A percentile compares a stretch with the other conserved stretches of the same genome.
Conservation (phyloP, 2,888 invertebrate species). For the Drosophila birchii region DNA sequence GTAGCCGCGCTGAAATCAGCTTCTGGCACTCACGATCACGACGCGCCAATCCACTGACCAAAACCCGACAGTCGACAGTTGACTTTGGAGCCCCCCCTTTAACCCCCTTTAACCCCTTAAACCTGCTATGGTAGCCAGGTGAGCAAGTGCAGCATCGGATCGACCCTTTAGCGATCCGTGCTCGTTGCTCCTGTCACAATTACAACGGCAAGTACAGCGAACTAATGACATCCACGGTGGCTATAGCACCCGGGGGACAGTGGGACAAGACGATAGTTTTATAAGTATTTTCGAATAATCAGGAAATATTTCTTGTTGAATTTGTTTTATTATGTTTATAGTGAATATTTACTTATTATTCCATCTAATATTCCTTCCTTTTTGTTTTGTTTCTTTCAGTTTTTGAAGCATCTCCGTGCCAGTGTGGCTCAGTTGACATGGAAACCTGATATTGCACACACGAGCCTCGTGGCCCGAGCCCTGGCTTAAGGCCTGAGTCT, state of each 20-base stretch:
- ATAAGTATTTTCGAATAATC: neutral
- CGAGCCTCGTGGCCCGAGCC: conserved; percentile 65
- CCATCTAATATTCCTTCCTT: neutral
- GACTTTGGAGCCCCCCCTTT: conserved; percentile 12
- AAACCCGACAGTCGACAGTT: conserved; percentile 30
- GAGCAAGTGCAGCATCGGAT: conserved; percentile 25
- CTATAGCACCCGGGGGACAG: conserved; percentile 55
- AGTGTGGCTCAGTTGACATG: conserved; percentile 65
- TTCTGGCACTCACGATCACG: conserved; percentile 83
- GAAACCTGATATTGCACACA: conserved; percentile 79
- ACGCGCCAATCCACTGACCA: conserved; percentile 43
- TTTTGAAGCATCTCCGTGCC: conserved; percentile 2
- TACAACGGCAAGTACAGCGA: conserved; percentile 79
- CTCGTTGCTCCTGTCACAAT: conserved; percentile 82
- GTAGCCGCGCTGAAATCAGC: conserved; percentile 80
- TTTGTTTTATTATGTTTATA: too few species aligned
- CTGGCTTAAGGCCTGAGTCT: conserved; percentile 27
- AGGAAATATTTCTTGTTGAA: neutral
- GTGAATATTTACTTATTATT: neutral
- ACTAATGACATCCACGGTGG: conserved; percentile 74
- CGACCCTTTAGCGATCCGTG: conserved; percentile 74
- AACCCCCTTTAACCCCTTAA: conserved; percentile 6
- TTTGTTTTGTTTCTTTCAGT: too few species aligned
- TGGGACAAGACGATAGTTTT: conserved; percentile 20
- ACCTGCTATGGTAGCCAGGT: neutral